phyloP scores from a whole-genome alignment of 2,888 invertebrate genomes.

The Dioctria linearis region DNA sequence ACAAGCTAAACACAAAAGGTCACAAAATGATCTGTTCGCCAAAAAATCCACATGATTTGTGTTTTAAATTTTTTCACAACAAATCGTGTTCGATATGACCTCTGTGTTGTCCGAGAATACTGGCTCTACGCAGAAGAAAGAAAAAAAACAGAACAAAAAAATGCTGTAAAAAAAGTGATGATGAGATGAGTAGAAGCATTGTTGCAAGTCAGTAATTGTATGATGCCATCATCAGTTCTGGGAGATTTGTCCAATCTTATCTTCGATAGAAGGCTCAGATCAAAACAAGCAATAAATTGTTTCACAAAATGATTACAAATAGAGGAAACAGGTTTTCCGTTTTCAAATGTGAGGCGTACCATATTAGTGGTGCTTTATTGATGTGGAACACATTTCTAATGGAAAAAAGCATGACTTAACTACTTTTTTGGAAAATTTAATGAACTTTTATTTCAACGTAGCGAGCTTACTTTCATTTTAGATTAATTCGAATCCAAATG shows the following conservation, averaged over 20 bases:
- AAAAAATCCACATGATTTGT: slow-evolving; percentile 30
- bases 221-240: slow-evolving; percentile 27
- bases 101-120: slow-evolving; percentile 22
- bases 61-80: slow-evolving; percentile 22
- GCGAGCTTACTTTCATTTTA: too few relatives aligned
- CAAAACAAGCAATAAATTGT: slow-evolving; percentile 23
- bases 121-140: too few relatives aligned
- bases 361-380: not conserved
- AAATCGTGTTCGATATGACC: slow-evolving; percentile 31
- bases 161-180: slow-evolving; percentile 6
- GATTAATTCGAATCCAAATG: too few relatives aligned
- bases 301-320: slow-evolving; percentile 19
- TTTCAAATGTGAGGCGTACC: not conserved
- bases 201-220: slow-evolving; percentile 28
- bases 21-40: slow-evolving; percentile 8
- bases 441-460: too few relatives aligned
- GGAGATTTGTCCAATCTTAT: not conserved
- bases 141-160: not conserved
- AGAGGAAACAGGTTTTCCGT: slow-evolving; percentile 23
- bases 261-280: slow-evolving; percentile 12
- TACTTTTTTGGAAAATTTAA: not conserved
- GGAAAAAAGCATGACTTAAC: too few relatives aligned
- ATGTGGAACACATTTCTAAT: not conserved
- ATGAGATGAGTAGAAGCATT: not conserved
- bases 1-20: not conserved